A percentile compares a stretch with the other conserved stretches of the same genome.
These are phyloP conservation scores for Pseudois nayaur DNA, from an alignment of 2,113 vertebrate species.

Conservation along the genomic window DNA sequence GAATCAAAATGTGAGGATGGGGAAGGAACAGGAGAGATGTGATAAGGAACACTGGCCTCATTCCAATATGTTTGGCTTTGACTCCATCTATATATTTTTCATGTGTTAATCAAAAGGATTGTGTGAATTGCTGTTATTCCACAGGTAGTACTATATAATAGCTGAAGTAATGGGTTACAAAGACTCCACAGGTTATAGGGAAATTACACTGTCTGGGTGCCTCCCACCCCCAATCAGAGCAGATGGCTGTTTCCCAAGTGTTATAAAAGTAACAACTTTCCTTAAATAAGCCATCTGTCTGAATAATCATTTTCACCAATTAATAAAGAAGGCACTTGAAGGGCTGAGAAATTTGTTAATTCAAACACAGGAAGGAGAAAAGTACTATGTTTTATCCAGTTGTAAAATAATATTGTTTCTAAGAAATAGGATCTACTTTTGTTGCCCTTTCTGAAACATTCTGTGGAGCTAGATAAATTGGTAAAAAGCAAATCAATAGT, in stretches of 20 bases:
- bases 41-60: neutral
- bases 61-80: neutral
- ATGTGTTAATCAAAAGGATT: neutral
- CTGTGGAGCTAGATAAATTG: neutral
- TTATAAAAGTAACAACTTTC: constrained; percentile 25
- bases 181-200: neutral
- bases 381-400: neutral
- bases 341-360: constrained; percentile 15
- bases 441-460: constrained; percentile 2
- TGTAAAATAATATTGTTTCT: neutral
- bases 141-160: neutral
- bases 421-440: neutral
- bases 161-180: constrained; percentile 19
- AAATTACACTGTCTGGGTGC: constrained; percentile 39
- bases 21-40: neutral
- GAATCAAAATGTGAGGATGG: neutral
- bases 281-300: constrained; percentile 55
- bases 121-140: neutral
- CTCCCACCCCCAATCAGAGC: neutral
- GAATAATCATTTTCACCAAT: constrained; percentile 37
- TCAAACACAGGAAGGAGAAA: constrained; percentile 28
- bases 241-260: constrained; percentile 35
- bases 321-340: constrained; percentile 51
- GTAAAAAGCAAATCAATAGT: constrained; percentile 11
- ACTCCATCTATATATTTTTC: neutral